Evolutionary conservation across 2,113 vertebrate genomes (phyloP), one percentile per base, ranked within the genome.

Genomic region (Turnix velox): DNA sequence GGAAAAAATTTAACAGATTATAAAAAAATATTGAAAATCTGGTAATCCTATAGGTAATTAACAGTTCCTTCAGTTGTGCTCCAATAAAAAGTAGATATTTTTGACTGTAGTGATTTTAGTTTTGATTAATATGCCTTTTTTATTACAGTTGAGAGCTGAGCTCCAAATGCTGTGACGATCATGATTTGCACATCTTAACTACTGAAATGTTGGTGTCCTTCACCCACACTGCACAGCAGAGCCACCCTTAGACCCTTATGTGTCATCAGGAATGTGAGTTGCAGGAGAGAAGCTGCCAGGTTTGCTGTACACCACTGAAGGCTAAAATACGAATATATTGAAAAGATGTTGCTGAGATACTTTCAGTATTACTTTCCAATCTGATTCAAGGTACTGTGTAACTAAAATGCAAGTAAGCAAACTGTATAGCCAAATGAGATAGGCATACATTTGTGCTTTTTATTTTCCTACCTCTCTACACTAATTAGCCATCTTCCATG

Each of bases 241-340:
- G 22, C 18, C 39, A 27, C 14, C 7, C 31, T 17, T 33, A 39
- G 19, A 23, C 0, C n/a, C n/a, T n/a, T n/a, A 0, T 8, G 12
- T 13, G 39, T 2, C 82, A 73, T 16, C 33, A 52, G 40, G 39
- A 77, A 23, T 4, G 4, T 6, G 4, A 75, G 27, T 3, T 15
- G 45, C 51, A 72, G 63, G 31, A 77, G 31, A 67, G 82, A 72
- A 65, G n/a, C 35, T 78, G 46, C 18, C 39, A 62, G 24, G 20
- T 87, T 63, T 72, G 42, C 46, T 67, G 35, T 66, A 28, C 6
- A 22, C 9, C 35, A 74, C 48, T 49, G 55, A 28, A 74, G n/a
- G 20, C 31, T 75, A 43, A 24, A 80, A 24, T 8, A 77, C 22
- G 40, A 79, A 14, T 7, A 88, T 0, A 4, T 35, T 31, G 16